phyloP scores from a whole-genome alignment of 2,113 vertebrate species.

The Platichthys stellatus region DNA sequence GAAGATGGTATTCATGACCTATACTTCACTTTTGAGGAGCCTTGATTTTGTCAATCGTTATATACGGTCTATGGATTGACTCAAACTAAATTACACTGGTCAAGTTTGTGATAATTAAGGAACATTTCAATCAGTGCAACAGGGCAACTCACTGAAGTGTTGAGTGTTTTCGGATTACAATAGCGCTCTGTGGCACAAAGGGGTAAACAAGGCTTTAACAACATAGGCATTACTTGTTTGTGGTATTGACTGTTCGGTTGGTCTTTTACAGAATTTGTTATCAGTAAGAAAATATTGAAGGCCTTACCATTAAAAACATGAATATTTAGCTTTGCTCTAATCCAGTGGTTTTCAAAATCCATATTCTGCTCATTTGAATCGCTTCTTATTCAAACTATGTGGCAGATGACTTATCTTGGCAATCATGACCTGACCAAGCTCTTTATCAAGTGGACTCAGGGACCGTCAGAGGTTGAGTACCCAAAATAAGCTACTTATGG shows the following conservation, averaged over 20 bases:
- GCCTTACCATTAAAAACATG: neutral
- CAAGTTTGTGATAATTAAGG: too few relatives aligned
- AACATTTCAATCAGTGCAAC: too few relatives aligned
- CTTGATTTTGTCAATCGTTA: too few relatives aligned
- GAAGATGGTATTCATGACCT: too few relatives aligned
- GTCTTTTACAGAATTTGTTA: neutral
- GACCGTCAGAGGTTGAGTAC: slow-evolving; percentile 31
- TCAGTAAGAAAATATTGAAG: neutral
- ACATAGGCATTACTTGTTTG: too few relatives aligned
- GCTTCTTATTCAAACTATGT: neutral
- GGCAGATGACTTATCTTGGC: slow-evolving; percentile 3
- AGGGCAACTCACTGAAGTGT: neutral
- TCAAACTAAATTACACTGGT: too few relatives aligned
- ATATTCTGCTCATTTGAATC: neutral
- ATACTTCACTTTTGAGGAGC: too few relatives aligned
- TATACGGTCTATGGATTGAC: too few relatives aligned
- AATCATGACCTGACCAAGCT: slow-evolving; percentile 21
- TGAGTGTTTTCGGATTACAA: neutral
- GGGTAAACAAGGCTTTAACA: too few relatives aligned
- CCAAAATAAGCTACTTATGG: slow-evolving; percentile 63
- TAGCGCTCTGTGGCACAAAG: too few relatives aligned
- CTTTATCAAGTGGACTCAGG: slow-evolving; percentile 45
- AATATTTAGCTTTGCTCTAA: neutral
- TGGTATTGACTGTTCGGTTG: too few relatives aligned
- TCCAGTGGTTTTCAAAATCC: neutral